phyloP scores from a whole-genome alignment of 1,140 invertebrate genomes.

The Cyrtorhinus lividipennis region DNA sequence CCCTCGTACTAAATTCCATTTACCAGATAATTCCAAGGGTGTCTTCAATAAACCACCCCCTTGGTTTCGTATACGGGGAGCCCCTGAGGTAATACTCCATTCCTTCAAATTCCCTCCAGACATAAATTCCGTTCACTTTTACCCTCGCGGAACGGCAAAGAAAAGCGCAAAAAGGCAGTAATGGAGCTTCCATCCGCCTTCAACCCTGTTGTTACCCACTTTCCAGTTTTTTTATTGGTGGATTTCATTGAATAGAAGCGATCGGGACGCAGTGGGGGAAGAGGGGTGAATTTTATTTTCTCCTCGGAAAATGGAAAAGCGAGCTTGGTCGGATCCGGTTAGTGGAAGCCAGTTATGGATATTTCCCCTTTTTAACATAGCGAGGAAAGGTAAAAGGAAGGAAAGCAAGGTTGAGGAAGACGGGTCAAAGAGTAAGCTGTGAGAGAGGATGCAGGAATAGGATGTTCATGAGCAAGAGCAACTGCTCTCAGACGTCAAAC shows the following conservation, averaged over 20 bases:
- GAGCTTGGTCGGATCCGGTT: slow-evolving; percentile 1
- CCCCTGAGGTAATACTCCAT: neutral
- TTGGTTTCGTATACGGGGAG: no score
- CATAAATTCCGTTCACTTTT: slow-evolving; percentile 3
- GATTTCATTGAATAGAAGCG: neutral
- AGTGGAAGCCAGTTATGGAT: slow-evolving; percentile 8
- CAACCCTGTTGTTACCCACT: neutral
- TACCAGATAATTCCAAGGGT: neutral
- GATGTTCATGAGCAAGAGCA: no score
- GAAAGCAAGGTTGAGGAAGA: no score
- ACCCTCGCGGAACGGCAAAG: neutral
- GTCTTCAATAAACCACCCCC: neutral
- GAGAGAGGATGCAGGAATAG: no score
- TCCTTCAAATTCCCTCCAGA: slow-evolving; percentile 5
- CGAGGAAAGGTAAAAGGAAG: no score
- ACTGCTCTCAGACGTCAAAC: no score
- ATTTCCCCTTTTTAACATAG: neutral
- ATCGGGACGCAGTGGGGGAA: neutral
- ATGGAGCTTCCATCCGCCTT: neutral
- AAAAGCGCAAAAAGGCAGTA: neutral
- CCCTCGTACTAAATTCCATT: neutral
- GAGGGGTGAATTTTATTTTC: neutral
- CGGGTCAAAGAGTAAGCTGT: no score
- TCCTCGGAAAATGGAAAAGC: slow-evolving; percentile 1
- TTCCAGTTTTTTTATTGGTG: neutral